These are phyloP conservation scores for Circaetus gallicus DNA, from an alignment of 2,113 vertebrate species.

Conservation along the genomic window DNA sequence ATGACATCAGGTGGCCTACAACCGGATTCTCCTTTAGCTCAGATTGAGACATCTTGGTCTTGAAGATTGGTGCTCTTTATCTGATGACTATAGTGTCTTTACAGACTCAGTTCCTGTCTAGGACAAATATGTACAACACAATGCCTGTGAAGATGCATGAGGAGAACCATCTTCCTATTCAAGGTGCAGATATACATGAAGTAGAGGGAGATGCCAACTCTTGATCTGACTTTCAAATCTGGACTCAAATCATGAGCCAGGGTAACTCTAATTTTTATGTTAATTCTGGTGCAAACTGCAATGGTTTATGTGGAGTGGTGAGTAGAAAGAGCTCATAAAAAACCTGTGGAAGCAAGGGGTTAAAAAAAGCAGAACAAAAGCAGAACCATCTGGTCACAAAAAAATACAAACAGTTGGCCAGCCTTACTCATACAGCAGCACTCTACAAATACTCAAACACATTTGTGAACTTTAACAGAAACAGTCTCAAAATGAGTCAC, in stretches of 20 bases:
- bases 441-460: conserved; percentile 1
- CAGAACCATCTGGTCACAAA: neutral
- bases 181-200: neutral
- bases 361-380: conserved; percentile 7
- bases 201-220: neutral
- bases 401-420: neutral
- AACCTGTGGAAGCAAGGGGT: neutral
- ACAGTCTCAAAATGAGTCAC: conserved; percentile 20
- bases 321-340: neutral
- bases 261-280: neutral
- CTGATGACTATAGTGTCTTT: neutral
- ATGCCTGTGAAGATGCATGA: neutral
- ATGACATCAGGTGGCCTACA: neutral
- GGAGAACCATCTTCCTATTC: neutral
- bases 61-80: neutral
- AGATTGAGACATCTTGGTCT: neutral
- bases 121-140: neutral
- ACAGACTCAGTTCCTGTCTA: neutral
- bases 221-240: neutral
- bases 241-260: neutral
- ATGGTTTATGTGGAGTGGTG: neutral
- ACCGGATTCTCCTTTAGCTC: neutral
- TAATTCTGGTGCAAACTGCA: neutral
- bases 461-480: conserved; percentile 25
- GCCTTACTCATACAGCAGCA: neutral